Percentiles rank a stretch among this genome's conserved stretches.
Conservation (phyloP, 1,140 invertebrate genomes). For the Radopholus similis region DNA sequence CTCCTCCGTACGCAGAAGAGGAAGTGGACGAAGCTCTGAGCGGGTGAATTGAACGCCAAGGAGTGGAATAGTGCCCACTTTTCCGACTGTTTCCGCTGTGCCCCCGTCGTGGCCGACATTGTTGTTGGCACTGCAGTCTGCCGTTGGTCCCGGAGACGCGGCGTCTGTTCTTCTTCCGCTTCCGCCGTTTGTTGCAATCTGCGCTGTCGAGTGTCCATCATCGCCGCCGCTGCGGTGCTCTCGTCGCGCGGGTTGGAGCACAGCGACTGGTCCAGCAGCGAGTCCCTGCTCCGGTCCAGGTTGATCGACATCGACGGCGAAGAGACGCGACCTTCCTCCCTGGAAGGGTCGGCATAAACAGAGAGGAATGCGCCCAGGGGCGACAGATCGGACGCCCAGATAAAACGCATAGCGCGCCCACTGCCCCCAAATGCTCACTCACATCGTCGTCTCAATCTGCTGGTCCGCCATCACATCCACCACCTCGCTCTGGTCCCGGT, state of each 20-base stretch:
- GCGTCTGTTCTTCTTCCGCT: background rate
- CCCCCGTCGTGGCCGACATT: too few species aligned
- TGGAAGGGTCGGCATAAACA: background rate
- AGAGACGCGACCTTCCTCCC: slow-evolving; percentile 22
- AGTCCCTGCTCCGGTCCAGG: slow-evolving; percentile 48
- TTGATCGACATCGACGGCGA: slow-evolving; percentile 49
- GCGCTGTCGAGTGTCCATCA: too few species aligned
- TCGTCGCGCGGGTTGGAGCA: background rate
- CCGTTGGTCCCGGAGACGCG: background rate
- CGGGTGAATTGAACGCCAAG: too few species aligned
- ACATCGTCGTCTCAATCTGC: background rate
- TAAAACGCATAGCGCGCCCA: background rate
- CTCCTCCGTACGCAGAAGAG: background rate
- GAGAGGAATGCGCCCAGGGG: background rate
- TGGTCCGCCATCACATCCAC: slow-evolving; percentile 19
- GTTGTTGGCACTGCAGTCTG: too few species aligned
- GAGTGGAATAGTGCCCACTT: too few species aligned
- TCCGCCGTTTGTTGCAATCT: background rate
- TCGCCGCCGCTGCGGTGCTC: too few species aligned
- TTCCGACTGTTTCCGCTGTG: too few species aligned
- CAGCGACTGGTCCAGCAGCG: slow-evolving; percentile 17
- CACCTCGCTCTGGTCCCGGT: slow-evolving; percentile 27
- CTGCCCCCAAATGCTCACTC: background rate
- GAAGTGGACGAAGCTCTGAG: background rate
- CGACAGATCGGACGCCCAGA: slow-evolving; percentile 2